These are phyloP conservation scores for Diachasma alloeum DNA, from an alignment of 1,140 invertebrate genomes.

Conservation along the genomic window DNA sequence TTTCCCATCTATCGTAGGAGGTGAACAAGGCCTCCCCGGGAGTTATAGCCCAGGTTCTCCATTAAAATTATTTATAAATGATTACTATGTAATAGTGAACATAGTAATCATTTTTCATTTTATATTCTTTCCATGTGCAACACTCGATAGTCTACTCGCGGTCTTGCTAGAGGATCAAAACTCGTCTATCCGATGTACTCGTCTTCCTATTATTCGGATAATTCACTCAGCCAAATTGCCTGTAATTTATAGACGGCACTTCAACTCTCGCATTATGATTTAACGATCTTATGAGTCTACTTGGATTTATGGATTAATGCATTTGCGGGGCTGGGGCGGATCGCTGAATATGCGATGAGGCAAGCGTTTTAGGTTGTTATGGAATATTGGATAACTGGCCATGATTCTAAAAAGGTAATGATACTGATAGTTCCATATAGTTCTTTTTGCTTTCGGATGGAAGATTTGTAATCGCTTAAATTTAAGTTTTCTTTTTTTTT, in stretches of 20 bases:
- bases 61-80: too few species aligned
- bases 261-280: neutral
- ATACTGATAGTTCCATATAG: neutral
- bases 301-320: neutral
- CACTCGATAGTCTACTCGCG: neutral
- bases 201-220: neutral
- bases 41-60: too few species aligned
- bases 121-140: too few species aligned
- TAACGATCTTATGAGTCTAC: neutral
- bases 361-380: neutral
- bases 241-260: neutral
- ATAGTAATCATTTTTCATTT: too few species aligned
- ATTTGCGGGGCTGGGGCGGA: neutral
- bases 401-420: neutral
- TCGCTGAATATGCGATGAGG: neutral
- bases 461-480: too few species aligned
- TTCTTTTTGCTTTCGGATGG: too few species aligned
- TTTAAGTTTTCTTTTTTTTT: too few species aligned
- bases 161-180: neutral
- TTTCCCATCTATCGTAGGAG: too few species aligned
- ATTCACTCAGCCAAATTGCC: neutral
- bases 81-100: too few species aligned
- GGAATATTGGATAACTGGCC: neutral
- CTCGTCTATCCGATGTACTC: neutral
- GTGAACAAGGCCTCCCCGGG: too few species aligned